Evolutionary conservation across 2,797 vertebrate species (phyloP), one percentile per base, ranked within the genome.

Genomic region (Cirrhinus mrigala): DNA sequence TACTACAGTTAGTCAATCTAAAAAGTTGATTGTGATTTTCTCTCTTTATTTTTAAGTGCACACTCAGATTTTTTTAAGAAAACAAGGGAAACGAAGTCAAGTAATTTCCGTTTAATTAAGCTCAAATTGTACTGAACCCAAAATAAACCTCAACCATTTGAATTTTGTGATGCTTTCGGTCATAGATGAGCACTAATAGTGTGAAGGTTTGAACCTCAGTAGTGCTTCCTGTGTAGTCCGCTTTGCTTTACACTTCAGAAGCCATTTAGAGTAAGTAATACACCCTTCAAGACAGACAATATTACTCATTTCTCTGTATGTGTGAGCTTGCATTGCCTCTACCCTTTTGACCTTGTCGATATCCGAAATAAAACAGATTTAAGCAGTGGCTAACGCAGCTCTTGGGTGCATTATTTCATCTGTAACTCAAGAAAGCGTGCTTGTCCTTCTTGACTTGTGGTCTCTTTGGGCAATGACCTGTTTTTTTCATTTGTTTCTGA

Each of bases 381-480:
- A 69, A 76, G 70, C 27, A 48, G 64, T 70, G 18, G 68, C 22
- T 76, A 60, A 37, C 24, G 7, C 62, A 56, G 33, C 52, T 37
- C 52, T 56, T 37, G 56, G 71, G 52, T 87, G 60, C 79, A 40
- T 52, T 60, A 70, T 60, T 82, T 75, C 64, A 77, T 69, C n/a
- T 60, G 33, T 69, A 90, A 88, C 86, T 80, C 71, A 85, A 82
- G 83, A 89, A 81, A 74, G 76, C 73, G 58, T 80, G 87, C 83
- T 85, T 79, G 80, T 85, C 27, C 52, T 80, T 77, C 88, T 87
- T 89, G 84, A 93, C 71, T 89, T 90, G 89, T 88, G 85, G 79
- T 84, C 60, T 86, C 73, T 86, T 58, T 73, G 85, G 85, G 90
- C 85, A 87, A 27, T 92, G 88, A 81, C 89, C 91, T 90, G 89